Percentiles rank a stretch among this genome's conserved stretches.
These are phyloP conservation scores for Salvelinus alpinus DNA, from an alignment of 2,113 vertebrate genomes.

Conservation along the genomic window DNA sequence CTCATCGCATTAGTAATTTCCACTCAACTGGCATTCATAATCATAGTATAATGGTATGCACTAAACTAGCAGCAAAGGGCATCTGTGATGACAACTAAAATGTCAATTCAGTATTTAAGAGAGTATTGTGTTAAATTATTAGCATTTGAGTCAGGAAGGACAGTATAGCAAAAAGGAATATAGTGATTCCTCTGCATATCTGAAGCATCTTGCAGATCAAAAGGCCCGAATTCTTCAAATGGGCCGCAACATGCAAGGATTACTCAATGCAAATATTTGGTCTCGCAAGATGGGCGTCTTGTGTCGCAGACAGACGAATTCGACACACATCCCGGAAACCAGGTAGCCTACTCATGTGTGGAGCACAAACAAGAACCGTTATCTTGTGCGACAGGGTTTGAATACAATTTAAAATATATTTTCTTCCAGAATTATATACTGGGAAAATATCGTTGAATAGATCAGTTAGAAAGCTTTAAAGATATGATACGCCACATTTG, in stretches of 20 bases:
- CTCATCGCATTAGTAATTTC: too few species aligned
- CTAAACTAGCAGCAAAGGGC: too few species aligned
- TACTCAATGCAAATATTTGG: constrained; percentile 52
- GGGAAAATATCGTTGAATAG: too few species aligned
- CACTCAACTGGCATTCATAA: too few species aligned
- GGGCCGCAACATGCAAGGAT: constrained; percentile 68
- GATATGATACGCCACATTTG: too few species aligned
- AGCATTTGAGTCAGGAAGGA: background rate
- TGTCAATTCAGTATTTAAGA: background rate
- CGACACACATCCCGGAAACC: constrained; percentile 38
- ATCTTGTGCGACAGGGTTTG: too few species aligned
- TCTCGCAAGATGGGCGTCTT: constrained; percentile 63
- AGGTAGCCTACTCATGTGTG: background rate
- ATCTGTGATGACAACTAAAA: too few species aligned
- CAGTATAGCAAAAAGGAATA: too few species aligned
- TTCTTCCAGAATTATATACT: too few species aligned
- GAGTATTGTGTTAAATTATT: background rate
- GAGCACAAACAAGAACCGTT: background rate
- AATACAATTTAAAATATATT: too few species aligned
- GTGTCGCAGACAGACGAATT: constrained; percentile 35
- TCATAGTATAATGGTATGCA: too few species aligned
- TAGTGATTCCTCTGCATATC: background rate
- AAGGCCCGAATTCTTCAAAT: constrained; percentile 67
- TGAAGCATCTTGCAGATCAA: constrained; percentile 24
- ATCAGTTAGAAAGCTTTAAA: too few species aligned